Evolutionary conservation across 2,113 vertebrate genomes (phyloP), one percentile per base, ranked within the genome.

Genomic region (Spizaetus ornatus): DNA sequence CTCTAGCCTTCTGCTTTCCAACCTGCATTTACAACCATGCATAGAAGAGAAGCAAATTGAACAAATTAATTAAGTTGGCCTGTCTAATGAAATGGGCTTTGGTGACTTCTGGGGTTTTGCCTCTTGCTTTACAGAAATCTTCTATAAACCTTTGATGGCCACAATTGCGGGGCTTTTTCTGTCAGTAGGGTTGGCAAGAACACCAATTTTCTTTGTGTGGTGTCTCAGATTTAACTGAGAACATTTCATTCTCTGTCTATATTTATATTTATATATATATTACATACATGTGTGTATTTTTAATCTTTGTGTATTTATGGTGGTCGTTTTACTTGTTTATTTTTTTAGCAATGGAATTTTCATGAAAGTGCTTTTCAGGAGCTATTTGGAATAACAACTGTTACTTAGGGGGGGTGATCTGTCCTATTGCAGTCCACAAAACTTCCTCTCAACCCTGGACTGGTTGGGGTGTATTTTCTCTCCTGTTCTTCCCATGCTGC

Each of bases 311-410:
- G 14, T 92, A 50, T 77, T 92, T 85, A 61, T 93, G 74, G 82
- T 29, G 27, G 66, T 76, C 1, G 0, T 82, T 91, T 84, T 88
- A 21, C 66, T 76, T 90, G 93, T 87, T 96, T 89, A 63, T 96
- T 91, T 94, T 88, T 94, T 92, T 80, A 90, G 79, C 78, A 73
- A 69, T 55, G 82, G 67, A 93, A 90, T 95, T 69, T 96, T 73
- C n/a, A 55, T 86, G 58, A 32, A 92, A 86, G 61, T 85, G 81
- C 56, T 82, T 82, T 88, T 84, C 61, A 82, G 92, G 80, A 86
- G 72, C 55, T 50, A 10, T 78, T 87, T 91, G 66, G 36, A 89
- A 32, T 56, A 79, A 26, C 27, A 61, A 38, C 86, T 65, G 9
- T 85, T 79, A 31, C 50, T 61, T 17, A n/a, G 40, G 20, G 62